phyloP scores from a whole-genome alignment of 1,140 invertebrate species.

The Luehdorfia chinensis region DNA sequence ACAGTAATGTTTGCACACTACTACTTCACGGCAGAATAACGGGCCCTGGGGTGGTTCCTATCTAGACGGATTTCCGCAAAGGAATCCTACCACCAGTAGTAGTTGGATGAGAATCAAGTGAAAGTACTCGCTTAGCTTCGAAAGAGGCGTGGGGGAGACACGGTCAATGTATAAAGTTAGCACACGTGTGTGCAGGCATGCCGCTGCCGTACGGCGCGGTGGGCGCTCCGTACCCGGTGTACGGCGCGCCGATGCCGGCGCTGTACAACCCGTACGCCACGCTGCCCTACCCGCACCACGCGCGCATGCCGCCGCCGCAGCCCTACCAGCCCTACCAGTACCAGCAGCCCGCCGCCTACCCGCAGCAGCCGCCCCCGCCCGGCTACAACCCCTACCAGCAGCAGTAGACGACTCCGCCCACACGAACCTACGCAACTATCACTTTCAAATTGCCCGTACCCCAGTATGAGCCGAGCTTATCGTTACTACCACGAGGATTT shows the following conservation, averaged over 20 bases:
- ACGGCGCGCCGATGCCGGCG: constrained; percentile 86
- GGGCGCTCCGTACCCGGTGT: constrained; percentile 82
- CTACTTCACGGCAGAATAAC: too few species aligned
- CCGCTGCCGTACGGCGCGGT: constrained; percentile 86
- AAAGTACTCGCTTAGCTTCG: too few species aligned
- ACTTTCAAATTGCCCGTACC: not conserved
- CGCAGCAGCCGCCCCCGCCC: constrained; percentile 39
- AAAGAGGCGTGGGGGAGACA: too few species aligned
- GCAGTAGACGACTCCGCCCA: constrained; percentile 28
- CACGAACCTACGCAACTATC: not conserved
- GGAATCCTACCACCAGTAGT: too few species aligned
- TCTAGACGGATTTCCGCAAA: too few species aligned
- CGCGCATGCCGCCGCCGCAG: constrained; percentile 48
- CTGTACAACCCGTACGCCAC: constrained; percentile 92
- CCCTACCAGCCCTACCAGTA: constrained; percentile 61
- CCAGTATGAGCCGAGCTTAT: not conserved
- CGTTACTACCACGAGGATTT: not conserved
- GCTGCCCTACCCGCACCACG: constrained; percentile 83
- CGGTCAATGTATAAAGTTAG: too few species aligned
- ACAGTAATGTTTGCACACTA: too few species aligned
- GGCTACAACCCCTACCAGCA: constrained; percentile 64
- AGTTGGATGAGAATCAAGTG: too few species aligned
- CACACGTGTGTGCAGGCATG: constrained; percentile 82
- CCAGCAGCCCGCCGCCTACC: constrained; percentile 39
- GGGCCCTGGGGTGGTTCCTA: too few species aligned